Percentiles rank a stretch among this genome's conserved stretches.
Evolutionary conservation across 2,113 vertebrate genomes (phyloP).

Genomic region (Dasyurus viverrinus): DNA sequence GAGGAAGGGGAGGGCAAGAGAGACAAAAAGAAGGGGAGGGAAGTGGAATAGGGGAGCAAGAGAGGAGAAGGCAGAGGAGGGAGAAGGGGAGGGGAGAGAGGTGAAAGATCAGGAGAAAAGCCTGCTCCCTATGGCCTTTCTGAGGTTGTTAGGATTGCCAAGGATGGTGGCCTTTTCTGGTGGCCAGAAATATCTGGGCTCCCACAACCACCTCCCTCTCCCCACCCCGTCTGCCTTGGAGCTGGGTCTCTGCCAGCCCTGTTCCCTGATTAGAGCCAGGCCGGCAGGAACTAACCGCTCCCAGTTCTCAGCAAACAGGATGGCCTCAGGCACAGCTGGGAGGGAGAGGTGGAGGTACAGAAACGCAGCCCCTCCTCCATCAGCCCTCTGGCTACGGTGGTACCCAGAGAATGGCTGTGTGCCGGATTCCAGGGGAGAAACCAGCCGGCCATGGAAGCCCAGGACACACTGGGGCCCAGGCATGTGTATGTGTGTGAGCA

Average conservation of each 20-base stretch:
- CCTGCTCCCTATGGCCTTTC: not conserved
- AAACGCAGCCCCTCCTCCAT: not conserved
- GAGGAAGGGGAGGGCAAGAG: not conserved
- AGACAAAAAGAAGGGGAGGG: not conserved
- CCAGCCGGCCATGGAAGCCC: not conserved
- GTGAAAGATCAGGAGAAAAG: not conserved
- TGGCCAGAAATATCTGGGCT: not conserved
- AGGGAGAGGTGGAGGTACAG: not conserved
- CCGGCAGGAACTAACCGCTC: not conserved
- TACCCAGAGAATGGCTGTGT: not conserved
- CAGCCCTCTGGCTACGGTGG: not conserved
- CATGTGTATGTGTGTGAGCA: too few species aligned
- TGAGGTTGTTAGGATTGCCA: not conserved
- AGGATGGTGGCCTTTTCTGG: too few species aligned
- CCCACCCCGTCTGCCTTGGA: not conserved
- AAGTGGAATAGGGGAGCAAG: not conserved
- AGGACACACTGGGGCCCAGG: too few species aligned
- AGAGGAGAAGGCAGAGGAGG: not conserved
- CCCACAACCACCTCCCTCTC: accelerated
- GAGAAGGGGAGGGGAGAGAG: not conserved
- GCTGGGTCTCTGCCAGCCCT: not conserved
- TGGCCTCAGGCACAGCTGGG: not conserved
- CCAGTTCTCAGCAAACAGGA: slow-evolving; percentile 3
- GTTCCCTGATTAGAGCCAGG: not conserved
- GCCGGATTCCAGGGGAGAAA: not conserved